These are phyloP conservation scores for Bruchidius siliquastri DNA, from an alignment of 2,888 invertebrate species.

Conservation along the genomic window DNA sequence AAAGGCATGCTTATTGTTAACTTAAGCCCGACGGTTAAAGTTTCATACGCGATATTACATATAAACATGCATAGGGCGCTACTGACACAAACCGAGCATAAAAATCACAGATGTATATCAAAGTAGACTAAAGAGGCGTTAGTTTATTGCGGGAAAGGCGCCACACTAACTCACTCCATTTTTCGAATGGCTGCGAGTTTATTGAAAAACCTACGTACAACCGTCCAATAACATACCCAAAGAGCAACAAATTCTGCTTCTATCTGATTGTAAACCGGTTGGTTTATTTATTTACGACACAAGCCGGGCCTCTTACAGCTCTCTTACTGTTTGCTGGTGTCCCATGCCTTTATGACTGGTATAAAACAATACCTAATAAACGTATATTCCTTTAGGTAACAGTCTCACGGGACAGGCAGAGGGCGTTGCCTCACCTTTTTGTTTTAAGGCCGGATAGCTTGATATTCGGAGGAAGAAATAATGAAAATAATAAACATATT, in stretches of 20 bases:
- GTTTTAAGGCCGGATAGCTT: too few species aligned
- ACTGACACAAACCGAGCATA: too few species aligned
- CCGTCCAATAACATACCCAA: background rate
- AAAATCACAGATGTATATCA: background rate
- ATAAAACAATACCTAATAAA: background rate
- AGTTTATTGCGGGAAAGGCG: background rate
- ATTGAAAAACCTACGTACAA: background rate
- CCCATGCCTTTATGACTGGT: background rate
- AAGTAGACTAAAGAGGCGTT: background rate
- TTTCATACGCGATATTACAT: too few species aligned
- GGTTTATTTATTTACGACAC: background rate
- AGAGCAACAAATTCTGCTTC: background rate
- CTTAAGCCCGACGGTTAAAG: too few species aligned
- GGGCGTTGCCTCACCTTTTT: background rate
- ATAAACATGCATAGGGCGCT: too few species aligned
- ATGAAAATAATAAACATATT: too few species aligned
- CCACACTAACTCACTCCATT: background rate
- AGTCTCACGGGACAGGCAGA: background rate
- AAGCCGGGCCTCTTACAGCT: background rate
- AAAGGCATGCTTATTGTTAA: too few species aligned
- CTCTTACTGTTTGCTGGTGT: background rate
- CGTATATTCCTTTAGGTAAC: background rate
- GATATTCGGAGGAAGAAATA: too few species aligned
- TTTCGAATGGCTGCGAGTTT: background rate
- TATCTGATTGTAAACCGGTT: background rate